These are phyloP conservation scores for Orchesellides sinensis DNA, from an alignment of 2,888 invertebrate genomes.

Conservation along the genomic window DNA sequence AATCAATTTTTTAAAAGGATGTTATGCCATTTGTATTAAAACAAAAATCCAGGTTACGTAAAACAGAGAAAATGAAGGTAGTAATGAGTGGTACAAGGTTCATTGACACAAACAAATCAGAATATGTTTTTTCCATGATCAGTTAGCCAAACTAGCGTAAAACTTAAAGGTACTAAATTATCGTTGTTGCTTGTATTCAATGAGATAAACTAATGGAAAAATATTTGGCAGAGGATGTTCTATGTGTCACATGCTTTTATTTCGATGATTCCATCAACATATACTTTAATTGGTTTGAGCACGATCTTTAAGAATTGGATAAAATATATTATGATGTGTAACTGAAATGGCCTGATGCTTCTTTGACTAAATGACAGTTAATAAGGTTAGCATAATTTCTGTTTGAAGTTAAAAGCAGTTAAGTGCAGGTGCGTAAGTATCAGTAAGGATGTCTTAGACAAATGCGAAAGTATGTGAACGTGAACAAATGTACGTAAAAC, in stretches of 20 bases:
- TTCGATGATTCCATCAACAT: slow-evolving; percentile 10
- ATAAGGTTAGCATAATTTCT: slow-evolving; percentile 17
- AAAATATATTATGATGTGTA: not conserved
- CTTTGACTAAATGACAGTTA: not conserved
- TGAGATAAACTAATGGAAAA: too few relatives aligned
- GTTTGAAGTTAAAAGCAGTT: not conserved
- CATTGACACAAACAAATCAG: too few relatives aligned
- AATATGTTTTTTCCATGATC: too few relatives aligned
- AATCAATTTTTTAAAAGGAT: too few relatives aligned
- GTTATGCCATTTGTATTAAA: too few relatives aligned
- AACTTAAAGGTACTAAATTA: too few relatives aligned
- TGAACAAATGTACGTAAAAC: not conserved
- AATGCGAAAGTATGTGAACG: not conserved
- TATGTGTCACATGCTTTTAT: slow-evolving; percentile 5
- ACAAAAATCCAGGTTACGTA: too few relatives aligned
- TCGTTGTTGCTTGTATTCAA: too few relatives aligned
- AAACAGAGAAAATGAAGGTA: too few relatives aligned
- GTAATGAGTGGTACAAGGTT: too few relatives aligned
- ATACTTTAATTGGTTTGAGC: slow-evolving; percentile 17
- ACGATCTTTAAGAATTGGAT: slow-evolving; percentile 12
- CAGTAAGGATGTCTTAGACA: not conserved
- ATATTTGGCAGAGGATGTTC: slow-evolving; percentile 2
- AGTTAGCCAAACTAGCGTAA: too few relatives aligned
- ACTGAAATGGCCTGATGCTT: not conserved
- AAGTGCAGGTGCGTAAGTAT: not conserved